phyloP scores from a whole-genome alignment of 2,113 vertebrate genomes.

The Haplochromis vanheusdeni region DNA sequence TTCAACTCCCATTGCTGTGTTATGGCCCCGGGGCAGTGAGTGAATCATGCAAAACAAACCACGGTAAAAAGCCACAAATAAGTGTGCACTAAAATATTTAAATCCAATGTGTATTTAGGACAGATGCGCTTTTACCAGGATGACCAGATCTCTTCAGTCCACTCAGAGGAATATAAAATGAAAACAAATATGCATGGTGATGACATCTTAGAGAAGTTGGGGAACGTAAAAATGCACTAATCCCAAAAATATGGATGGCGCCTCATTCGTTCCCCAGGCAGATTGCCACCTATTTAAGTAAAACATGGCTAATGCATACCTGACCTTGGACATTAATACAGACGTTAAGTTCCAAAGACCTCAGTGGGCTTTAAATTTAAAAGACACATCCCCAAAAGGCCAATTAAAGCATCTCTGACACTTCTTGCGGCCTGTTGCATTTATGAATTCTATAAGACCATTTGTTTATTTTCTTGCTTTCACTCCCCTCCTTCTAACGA shows the following conservation, averaged over 20 bases:
- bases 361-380: constrained; percentile 14
- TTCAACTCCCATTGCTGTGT: constrained; percentile 18
- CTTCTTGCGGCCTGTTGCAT: neutral
- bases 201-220: neutral
- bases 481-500: constrained; percentile 20
- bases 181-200: neutral
- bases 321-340: constrained; percentile 14
- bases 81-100: constrained; percentile 43
- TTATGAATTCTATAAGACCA: constrained; percentile 41
- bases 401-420: constrained; percentile 46
- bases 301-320: neutral
- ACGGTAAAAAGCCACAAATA: constrained; percentile 40
- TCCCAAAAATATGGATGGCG: neutral
- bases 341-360: neutral
- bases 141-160: constrained; percentile 13
- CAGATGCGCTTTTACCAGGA: neutral
- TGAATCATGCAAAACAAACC: constrained; percentile 55
- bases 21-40: constrained; percentile 14
- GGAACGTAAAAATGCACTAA: neutral
- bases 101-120: constrained; percentile 27
- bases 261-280: neutral
- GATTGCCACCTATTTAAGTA: constrained; percentile 5
- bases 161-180: neutral
- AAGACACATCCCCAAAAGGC: constrained; percentile 31
- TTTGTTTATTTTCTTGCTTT: constrained; percentile 42